phyloP scores from a whole-genome alignment of 2,113 vertebrate genomes.

The Boulengeromyrus knoepffleri region DNA sequence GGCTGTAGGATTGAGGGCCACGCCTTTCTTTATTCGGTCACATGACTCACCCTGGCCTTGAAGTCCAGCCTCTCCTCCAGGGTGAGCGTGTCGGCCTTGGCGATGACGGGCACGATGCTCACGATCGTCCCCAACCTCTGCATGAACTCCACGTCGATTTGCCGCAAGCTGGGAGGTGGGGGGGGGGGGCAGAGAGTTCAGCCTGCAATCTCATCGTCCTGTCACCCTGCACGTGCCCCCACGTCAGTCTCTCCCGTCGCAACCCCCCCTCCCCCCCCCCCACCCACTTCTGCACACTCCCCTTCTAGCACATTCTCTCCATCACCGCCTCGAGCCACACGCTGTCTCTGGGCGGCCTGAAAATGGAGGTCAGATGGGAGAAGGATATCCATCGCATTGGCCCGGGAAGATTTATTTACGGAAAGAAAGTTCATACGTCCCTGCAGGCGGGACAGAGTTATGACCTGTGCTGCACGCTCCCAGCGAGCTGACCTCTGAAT shows the following conservation, averaged over 20 bases:
- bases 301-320: neutral
- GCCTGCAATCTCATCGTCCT: neutral
- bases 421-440: neutral
- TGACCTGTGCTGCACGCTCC: neutral
- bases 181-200: neutral
- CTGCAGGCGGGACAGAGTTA: neutral
- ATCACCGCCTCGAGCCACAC: neutral
- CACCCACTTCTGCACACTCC: neutral
- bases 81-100: slow-evolving; percentile 81
- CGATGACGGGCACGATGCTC: slow-evolving; percentile 79
- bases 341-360: neutral
- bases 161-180: slow-evolving; percentile 65
- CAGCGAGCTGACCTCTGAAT: neutral
- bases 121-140: slow-evolving; percentile 74
- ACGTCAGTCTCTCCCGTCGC: neutral
- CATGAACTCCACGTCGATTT: slow-evolving; percentile 83
- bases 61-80: slow-evolving; percentile 80
- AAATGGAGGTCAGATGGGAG: neutral
- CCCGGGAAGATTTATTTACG: neutral
- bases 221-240: neutral
- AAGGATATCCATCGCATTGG: neutral
- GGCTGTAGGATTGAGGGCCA: neutral
- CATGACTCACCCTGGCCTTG: slow-evolving; percentile 64
- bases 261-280: neutral
- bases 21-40: neutral